phyloP scores from a whole-genome alignment of 2,888 invertebrate species.

The Agrotis segetum region DNA sequence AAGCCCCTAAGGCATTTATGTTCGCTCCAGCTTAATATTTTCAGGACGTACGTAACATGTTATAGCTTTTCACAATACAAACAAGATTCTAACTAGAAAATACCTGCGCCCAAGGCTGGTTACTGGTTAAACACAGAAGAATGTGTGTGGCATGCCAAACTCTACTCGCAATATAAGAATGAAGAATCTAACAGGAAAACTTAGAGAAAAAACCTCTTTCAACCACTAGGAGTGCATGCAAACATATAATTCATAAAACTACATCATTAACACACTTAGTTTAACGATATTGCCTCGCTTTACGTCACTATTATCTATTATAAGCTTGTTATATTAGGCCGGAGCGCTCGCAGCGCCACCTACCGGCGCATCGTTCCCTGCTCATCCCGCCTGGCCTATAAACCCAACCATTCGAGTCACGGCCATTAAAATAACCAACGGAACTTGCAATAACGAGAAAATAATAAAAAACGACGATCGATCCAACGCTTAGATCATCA shows the following conservation, averaged over 20 bases:
- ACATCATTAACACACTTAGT: constrained; percentile 39
- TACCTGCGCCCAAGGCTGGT: background rate
- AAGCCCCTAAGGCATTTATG: constrained; percentile 1
- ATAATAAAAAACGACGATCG: constrained; percentile 69
- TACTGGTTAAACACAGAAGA: background rate
- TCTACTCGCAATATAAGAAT: background rate
- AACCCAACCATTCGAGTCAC: constrained; percentile 47
- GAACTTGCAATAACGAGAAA: constrained; percentile 65
- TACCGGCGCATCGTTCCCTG: constrained; percentile 15
- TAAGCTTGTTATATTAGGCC: constrained; percentile 3
- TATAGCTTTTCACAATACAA: background rate
- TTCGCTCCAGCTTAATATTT: background rate
- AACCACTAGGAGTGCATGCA: background rate
- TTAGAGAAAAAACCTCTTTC: constrained; percentile 19
- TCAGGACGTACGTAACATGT: background rate
- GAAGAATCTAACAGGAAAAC: constrained; percentile 50
- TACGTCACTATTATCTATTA: constrained; percentile 13
- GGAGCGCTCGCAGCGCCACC: background rate
- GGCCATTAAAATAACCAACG: constrained; percentile 65
- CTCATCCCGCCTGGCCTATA: constrained; percentile 37
- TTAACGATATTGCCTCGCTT: constrained; percentile 21
- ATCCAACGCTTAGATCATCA: constrained; percentile 84
- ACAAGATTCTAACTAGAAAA: constrained; percentile 14
- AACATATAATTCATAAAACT: constrained; percentile 24
- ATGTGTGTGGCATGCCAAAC: constrained; percentile 3